A percentile compares a stretch with the other conserved stretches of the same genome.
phyloP scores from a whole-genome alignment of 2,113 vertebrate genomes.

The Cephalopterus ornatus region DNA sequence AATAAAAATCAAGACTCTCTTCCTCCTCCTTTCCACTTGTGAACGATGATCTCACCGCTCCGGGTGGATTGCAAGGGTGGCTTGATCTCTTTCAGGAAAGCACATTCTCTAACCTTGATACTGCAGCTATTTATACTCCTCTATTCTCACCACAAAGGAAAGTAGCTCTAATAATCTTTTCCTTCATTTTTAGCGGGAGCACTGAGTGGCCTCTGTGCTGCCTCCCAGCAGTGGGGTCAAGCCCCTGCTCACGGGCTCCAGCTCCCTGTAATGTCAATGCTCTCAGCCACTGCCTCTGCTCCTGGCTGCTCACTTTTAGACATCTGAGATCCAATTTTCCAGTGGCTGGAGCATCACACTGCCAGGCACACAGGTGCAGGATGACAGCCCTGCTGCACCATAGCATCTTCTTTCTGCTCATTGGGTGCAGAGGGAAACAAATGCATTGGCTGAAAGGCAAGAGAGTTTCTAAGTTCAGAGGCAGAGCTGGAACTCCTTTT shows the following conservation, averaged over 20 bases:
- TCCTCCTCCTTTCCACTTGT: slow-evolving; percentile 59
- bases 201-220: fast-evolving
- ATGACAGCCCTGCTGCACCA: background rate
- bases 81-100: slow-evolving; percentile 62
- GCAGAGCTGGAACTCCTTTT: background rate
- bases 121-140: slow-evolving; percentile 56
- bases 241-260: background rate
- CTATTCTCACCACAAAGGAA: background rate
- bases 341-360: background rate
- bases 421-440: background rate
- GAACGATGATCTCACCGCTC: slow-evolving; percentile 47
- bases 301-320: background rate
- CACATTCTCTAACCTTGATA: slow-evolving; percentile 60
- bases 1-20: slow-evolving; percentile 60
- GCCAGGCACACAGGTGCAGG: background rate
- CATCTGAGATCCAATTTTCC: background rate
- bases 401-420: background rate
- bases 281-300: background rate
- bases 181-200: background rate
- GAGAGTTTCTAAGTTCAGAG: background rate
- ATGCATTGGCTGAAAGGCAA: background rate
- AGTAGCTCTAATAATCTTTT: slow-evolving; percentile 23
- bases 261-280: background rate
- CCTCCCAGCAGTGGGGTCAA: background rate
- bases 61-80: slow-evolving; percentile 56